Percentiles rank a stretch among this genome's conserved stretches.
These are phyloP conservation scores for Lemur catta DNA, from an alignment of 2,797 vertebrate species.

Conservation along the genomic window DNA sequence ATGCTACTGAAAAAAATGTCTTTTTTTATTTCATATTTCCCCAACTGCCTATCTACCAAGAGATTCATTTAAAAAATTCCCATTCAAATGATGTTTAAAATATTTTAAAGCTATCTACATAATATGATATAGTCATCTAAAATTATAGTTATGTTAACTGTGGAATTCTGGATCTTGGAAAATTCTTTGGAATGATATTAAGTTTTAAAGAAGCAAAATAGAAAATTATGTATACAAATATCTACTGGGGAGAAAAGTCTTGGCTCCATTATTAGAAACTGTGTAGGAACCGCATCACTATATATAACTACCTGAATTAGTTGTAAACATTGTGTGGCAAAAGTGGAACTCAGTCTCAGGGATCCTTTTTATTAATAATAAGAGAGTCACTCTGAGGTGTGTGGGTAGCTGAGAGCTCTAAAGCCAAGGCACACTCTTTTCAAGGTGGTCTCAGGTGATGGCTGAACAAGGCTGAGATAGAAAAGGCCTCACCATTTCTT, in stretches of 20 bases:
- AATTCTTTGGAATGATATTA: neutral
- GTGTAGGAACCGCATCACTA: too few relatives aligned
- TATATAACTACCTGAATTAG: neutral
- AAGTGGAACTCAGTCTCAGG: neutral
- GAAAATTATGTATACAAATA: neutral
- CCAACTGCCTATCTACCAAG: neutral
- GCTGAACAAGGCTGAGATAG: neutral
- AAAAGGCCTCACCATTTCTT: neutral
- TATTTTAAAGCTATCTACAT: neutral
- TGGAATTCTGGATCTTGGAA: neutral
- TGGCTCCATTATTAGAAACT: neutral
- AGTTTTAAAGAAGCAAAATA: neutral
- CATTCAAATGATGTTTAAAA: neutral
- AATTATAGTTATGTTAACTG: neutral
- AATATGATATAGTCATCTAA: neutral
- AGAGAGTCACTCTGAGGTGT: neutral
- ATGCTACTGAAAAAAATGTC: neutral
- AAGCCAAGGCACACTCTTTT: neutral
- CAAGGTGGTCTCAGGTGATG: neutral
- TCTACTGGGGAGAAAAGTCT: neutral
- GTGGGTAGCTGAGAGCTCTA: neutral
- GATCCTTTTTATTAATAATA: neutral
- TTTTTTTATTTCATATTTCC: slow-evolving; percentile 7
- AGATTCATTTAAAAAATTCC: neutral
- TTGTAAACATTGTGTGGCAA: neutral